Conservation (phyloP, 2,797 vertebrate genomes). For the Miichthys miiuy region DNA sequence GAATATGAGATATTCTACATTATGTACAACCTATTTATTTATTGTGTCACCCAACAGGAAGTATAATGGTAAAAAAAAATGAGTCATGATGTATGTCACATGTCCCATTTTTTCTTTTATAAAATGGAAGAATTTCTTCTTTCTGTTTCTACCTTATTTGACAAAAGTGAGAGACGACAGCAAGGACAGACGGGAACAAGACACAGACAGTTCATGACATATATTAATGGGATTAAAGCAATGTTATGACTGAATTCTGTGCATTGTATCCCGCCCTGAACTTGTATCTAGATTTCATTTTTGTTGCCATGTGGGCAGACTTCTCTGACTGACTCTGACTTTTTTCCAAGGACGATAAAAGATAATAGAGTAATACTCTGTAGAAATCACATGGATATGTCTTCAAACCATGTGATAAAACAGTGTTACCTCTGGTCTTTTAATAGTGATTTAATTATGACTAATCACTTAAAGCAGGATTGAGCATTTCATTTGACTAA, state of each 20-base stretch:
- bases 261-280: neutral
- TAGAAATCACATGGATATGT: neutral
- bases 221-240: conserved; percentile 14
- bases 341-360: neutral
- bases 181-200: neutral
- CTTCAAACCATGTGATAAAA: neutral
- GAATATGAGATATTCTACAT: neutral
- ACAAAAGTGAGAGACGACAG: neutral
- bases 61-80: neutral
- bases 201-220: conserved; percentile 3
- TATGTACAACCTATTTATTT: neutral
- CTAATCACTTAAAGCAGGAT: neutral
- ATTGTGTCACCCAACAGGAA: neutral
- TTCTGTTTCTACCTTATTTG: conserved; percentile 17
- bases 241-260: conserved; percentile 6
- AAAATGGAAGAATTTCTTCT: neutral
- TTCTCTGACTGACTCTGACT: neutral
- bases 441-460: neutral
- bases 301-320: conserved; percentile 1
- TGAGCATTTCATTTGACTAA: neutral
- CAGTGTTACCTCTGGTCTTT: neutral
- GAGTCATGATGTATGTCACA: neutral
- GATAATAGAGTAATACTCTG: neutral
- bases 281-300: conserved; percentile 1
- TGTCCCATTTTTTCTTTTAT: neutral